Evolutionary conservation across 2,888 invertebrate species (phyloP), one percentile per base, ranked within the genome.

Genomic region (Ceratothoa steindachneri): DNA sequence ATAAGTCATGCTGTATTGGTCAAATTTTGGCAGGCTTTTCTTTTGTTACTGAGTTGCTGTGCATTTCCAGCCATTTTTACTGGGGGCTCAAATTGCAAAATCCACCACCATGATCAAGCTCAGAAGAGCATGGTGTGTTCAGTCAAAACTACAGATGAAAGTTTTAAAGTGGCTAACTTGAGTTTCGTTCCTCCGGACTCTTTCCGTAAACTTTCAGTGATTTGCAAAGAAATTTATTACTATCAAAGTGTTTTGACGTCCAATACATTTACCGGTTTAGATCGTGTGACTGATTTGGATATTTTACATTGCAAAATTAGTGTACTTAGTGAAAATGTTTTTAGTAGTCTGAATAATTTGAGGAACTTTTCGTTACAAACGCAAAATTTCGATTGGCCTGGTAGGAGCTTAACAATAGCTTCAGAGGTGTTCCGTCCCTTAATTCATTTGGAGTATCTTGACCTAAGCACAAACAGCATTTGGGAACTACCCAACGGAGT

Each of bases 391-490:
- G 91, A 91, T 82, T 91, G 91, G 91, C 90, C 91, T 15, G 89
- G 90, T 24, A 90, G 91, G 89, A 90, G 90, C 28, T 87, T 92
- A 85, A 91, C 91, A 81, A 87, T 92, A 77, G 89, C 90, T 82
- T 86, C 89, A 55, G 90, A 90, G 82, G 89, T 90, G 80, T 89
- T 95, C 82, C 88, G 90, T 78, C 89, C 92, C 78, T 87, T 95
- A 81, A 89, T 90, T 82, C 93, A 93, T 84, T 86, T 95, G 69
- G 91, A 91, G 84, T 88, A 88, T 74, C 86, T 94, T 82, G 91
- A 93, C 85, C 86, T 95, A 84, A 89, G 90, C 83, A 90, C 91
- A 85, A 94, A 93, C 86, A 93, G 93, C 86, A 88, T 95, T 80
- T 88, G 91, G 81, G 89, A 89, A 80, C 84, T 94, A 83, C 93